Base-by-base conservation (phyloP, 2,797 vertebrate species). In the Heteromormyrus szaboi region DNA sequence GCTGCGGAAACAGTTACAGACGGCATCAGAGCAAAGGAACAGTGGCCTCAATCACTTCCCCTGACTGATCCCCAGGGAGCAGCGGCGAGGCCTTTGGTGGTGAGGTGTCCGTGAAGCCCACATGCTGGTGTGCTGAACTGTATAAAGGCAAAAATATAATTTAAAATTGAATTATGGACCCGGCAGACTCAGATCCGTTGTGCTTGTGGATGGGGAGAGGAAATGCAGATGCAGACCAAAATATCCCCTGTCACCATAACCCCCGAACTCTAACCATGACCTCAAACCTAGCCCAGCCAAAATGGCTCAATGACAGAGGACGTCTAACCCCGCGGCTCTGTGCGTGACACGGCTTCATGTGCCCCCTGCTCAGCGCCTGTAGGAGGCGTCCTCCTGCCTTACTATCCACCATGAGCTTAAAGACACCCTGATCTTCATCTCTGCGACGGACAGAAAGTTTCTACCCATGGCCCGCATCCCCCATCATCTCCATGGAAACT, bases 401-500 rank as follows among this genome's bases (percentile, higher is more conserved):
- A 41, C 29, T 6, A 41, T 37, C 37, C 68, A 17, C 68, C 33
- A 17, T 41, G 14, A 37, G 87, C 22, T 53, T 11, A 56, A 76
- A 88, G 48, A 37, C n/a, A 17, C 37, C 37, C 51, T 25, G 88
- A 44, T 54, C 8, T 56, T 88, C 37, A 25, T 48, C 76, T 46
- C 50, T 0, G 7, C 8, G 2, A 44, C 53, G 51, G 51, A 22
- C 48, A 83, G 79, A n/a, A 79, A 88, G 72, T 79, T 83, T 41
- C 54, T 33, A 17, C 48, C 54, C 2, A 8, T n/a, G 41, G 25
- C 9, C 83, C 7, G 88, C 54, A 86, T 56, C 85, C 50, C 29
- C 48, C 17, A 59, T 65, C 9, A 89, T 92, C 81, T 86, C 91
- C 91, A 91, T 92, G 91, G 91, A 91, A 92, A 92, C 91, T 87